A percentile compares a stretch with the other conserved stretches of the same genome.
Evolutionary conservation across 2,113 vertebrate species (phyloP).

Genomic region (Albula glossodonta): DNA sequence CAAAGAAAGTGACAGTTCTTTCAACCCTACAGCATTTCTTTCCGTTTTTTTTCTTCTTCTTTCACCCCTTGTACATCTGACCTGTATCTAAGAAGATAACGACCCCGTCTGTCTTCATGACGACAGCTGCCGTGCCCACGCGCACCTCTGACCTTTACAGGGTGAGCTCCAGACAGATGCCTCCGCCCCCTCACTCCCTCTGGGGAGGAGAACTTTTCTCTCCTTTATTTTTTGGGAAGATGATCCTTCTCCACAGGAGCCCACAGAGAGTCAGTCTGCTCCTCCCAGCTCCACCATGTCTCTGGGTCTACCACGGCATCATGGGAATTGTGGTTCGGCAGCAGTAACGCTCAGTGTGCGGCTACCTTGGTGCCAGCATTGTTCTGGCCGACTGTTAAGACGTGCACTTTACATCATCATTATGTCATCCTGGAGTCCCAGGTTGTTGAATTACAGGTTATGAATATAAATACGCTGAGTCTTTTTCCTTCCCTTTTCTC

Average conservation of each 20-base stretch:
- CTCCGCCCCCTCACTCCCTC: background rate
- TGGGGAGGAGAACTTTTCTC: background rate
- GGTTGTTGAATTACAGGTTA: background rate
- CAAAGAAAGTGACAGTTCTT: background rate
- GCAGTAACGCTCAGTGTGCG: background rate
- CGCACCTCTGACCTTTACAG: background rate
- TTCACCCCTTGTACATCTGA: no score
- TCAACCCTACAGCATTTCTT: background rate
- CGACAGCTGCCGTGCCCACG: background rate
- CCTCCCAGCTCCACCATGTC: background rate
- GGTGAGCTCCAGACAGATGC: background rate
- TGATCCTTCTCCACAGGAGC: slow-evolving; percentile 10
- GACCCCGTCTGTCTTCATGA: background rate
- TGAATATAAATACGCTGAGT: background rate
- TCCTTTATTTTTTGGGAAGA: background rate
- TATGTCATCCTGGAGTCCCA: background rate
- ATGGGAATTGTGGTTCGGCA: background rate
- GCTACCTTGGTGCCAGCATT: background rate
- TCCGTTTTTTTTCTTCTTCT: background rate
- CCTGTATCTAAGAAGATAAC: background rate
- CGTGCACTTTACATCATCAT: background rate
- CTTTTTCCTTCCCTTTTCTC: background rate
- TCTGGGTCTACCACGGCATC: background rate
- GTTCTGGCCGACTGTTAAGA: background rate
- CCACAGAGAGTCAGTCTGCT: slow-evolving; percentile 33